These are phyloP conservation scores for Crotophaga sulcirostris DNA, from an alignment of 2,113 vertebrate genomes.

Conservation along the genomic window DNA sequence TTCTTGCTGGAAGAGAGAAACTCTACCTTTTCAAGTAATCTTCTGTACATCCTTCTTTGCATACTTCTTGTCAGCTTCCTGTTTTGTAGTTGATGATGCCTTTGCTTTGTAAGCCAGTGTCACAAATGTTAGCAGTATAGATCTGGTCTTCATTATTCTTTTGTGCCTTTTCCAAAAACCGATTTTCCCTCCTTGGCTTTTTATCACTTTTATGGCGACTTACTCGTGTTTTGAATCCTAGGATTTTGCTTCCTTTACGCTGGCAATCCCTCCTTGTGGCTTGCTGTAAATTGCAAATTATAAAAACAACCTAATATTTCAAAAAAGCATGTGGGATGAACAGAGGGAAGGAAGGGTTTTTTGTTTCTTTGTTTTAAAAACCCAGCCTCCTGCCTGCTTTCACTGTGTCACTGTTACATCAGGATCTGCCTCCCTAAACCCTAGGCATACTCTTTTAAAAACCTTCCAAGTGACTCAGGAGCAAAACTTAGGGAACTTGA, in stretches of 20 bases:
- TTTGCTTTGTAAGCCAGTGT: background rate
- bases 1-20: background rate
- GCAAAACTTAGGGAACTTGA: background rate
- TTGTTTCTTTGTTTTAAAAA: background rate
- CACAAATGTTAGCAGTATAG: background rate
- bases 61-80: background rate
- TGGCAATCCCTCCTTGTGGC: background rate
- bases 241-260: background rate
- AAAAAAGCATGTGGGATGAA: background rate
- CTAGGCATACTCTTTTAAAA: background rate
- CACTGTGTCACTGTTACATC: background rate
- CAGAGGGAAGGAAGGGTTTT: background rate
- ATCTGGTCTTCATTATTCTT: slow-evolving; percentile 5
- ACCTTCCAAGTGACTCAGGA: background rate
- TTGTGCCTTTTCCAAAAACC: background rate
- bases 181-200: background rate
- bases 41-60: background rate
- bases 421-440: background rate
- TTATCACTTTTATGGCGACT: background rate
- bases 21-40: background rate
- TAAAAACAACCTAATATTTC: slow-evolving; percentile 22
- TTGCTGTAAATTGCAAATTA: slow-evolving; percentile 10
- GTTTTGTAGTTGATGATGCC: background rate
- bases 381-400: background rate
- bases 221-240: background rate